Evolutionary conservation across 2,797 vertebrate genomes (phyloP).

Genomic region (Chaetophractus vellerosus): DNA sequence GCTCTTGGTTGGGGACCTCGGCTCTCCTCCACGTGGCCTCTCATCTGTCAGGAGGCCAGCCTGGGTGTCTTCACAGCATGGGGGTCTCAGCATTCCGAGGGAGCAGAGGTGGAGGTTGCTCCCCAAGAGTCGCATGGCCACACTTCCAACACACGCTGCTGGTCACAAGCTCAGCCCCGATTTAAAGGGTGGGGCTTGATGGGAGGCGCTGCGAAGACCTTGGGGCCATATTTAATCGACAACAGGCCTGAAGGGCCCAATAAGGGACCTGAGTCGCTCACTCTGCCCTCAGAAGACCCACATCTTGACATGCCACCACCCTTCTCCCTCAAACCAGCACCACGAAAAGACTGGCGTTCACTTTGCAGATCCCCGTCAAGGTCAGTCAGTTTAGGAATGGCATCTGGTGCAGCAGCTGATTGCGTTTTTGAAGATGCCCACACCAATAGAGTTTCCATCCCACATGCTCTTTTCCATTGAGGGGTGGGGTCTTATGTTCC

Average conservation of each 20-base stretch:
- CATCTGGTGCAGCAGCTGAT: not conserved
- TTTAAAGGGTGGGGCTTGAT: not conserved
- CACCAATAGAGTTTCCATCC: not conserved
- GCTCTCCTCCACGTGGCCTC: not conserved
- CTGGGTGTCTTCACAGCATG: not conserved
- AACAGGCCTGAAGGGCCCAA: not conserved
- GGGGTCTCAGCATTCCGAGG: not conserved
- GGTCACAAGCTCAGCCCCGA: no score
- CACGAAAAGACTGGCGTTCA: not conserved
- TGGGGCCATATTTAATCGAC: not conserved
- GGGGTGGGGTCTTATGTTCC: not conserved
- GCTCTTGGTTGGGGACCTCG: not conserved
- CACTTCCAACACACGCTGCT: not conserved
- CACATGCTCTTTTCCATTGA: not conserved
- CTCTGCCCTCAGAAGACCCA: not conserved
- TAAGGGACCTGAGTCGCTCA: not conserved
- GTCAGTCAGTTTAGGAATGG: not conserved
- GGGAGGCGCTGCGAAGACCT: not conserved
- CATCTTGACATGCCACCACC: not conserved
- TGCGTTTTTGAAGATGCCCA: not conserved
- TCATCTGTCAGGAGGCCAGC: not conserved
- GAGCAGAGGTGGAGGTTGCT: not conserved
- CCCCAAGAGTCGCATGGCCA: no score
- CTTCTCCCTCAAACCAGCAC: not conserved
- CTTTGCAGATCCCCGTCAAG: not conserved